Percentiles rank a stretch among this genome's conserved stretches.
These are phyloP conservation scores for Lateolabrax maculatus DNA, from an alignment of 2,797 vertebrate species.

Conservation along the genomic window DNA sequence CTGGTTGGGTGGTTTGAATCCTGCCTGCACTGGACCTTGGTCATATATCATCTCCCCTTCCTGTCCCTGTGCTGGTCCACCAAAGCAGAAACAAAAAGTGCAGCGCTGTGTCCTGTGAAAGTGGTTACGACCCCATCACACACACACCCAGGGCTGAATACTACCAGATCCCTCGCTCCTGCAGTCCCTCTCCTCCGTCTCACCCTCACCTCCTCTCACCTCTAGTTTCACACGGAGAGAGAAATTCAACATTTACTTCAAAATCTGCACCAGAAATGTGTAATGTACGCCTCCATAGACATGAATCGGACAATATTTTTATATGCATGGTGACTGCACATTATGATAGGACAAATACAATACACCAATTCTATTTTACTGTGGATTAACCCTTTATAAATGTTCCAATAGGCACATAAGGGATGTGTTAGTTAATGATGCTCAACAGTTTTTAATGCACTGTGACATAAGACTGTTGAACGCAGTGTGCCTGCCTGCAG, in stretches of 20 bases:
- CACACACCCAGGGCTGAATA: conserved; percentile 15
- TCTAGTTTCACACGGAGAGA: neutral
- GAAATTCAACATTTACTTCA: neutral
- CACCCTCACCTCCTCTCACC: neutral
- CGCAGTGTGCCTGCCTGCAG: conserved; percentile 44
- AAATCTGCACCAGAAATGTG: neutral
- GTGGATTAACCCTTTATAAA: neutral
- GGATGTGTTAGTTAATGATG: conserved; percentile 27
- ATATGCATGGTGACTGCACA: neutral
- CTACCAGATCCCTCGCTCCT: conserved; percentile 8
- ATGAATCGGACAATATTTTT: neutral
- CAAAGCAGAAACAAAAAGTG: conserved; percentile 47
- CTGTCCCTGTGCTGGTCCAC: conserved; percentile 26
- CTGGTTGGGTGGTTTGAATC: conserved; percentile 15
- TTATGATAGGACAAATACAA: neutral
- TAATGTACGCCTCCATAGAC: neutral
- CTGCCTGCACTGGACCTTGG: conserved; percentile 4
- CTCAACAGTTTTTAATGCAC: conserved; percentile 18
- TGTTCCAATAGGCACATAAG: neutral
- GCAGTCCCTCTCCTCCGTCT: neutral
- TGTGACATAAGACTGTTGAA: conserved; percentile 40
- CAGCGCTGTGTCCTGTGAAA: conserved; percentile 23
- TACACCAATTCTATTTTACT: neutral
- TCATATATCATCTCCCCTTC: conserved; percentile 25
- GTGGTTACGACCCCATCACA: conserved; percentile 35